Percentiles rank a stretch among this genome's conserved stretches.
These are phyloP conservation scores for Dinoponera quadriceps DNA, from an alignment of 1,140 invertebrate species.

Conservation along the genomic window DNA sequence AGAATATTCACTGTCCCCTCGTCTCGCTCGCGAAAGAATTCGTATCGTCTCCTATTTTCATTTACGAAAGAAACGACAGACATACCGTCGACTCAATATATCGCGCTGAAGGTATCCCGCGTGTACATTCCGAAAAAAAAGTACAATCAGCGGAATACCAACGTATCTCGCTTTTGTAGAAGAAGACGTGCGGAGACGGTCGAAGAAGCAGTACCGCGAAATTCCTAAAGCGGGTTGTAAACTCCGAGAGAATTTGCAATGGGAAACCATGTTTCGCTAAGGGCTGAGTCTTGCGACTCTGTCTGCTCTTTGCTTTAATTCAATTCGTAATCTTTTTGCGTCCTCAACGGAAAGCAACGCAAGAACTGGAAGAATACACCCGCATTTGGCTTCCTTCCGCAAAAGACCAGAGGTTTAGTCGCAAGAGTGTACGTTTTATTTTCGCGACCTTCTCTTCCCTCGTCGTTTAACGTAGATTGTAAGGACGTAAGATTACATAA, in stretches of 20 bases:
- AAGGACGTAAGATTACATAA: too few species aligned
- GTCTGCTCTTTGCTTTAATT: background rate
- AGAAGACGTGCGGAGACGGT: background rate
- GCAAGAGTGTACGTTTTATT: too few species aligned
- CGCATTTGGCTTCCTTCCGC: background rate
- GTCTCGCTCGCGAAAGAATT: background rate
- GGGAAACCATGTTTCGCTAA: slow-evolving; percentile 23
- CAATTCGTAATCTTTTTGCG: slow-evolving; percentile 13
- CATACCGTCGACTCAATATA: background rate
- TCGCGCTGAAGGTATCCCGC: background rate
- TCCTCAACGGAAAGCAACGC: background rate
- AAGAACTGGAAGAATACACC: slow-evolving; percentile 16
- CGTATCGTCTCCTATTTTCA: background rate
- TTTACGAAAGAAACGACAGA: background rate
- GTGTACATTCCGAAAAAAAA: background rate
- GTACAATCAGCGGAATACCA: background rate
- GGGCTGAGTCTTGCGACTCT: background rate
- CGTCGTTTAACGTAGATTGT: too few species aligned
- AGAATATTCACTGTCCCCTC: background rate
- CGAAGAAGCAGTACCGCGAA: slow-evolving; percentile 6
- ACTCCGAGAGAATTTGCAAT: slow-evolving; percentile 6
- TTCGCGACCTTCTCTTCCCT: too few species aligned
- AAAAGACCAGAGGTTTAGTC: too few species aligned
- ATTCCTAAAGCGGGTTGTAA: slow-evolving; percentile 30
- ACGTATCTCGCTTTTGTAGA: slow-evolving; percentile 1